Evolutionary conservation across 1,140 invertebrate genomes (phyloP), one percentile per base, ranked within the genome.

Genomic region (Anastrepha obliqua): DNA sequence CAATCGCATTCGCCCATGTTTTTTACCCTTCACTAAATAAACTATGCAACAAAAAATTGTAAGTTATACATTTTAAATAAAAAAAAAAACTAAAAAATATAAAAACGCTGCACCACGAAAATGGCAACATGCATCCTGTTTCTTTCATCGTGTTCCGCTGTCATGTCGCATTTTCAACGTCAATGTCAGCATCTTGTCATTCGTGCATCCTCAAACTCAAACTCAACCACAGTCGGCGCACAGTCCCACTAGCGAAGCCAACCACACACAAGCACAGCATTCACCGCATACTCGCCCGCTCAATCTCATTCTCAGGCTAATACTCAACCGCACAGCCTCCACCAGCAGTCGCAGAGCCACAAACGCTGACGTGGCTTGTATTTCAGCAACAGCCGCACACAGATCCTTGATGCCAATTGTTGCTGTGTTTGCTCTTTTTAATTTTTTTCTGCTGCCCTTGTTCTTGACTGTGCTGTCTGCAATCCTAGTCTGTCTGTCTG

Each of bases 61-160:
- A 17, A 13, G 17, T n/a, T 42, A 39, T 74, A 70, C 62, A 87
- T 67, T 86, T 65, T 20, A 47, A 58, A 59, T 13, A 58, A 85
- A 86, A 65, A 3, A 86, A 70, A 88, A 59, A 20, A 67, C 39
- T 55, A 44, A 64, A 64, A 64, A 65, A 39, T 17, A 3, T 74
- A 20, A 88, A 58, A 88, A 29, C 86, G 55, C 6, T 55, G 47
- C 85, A 86, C n/a, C 58, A 64, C 70, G 44, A 86, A 88, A 88
- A 88, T 64, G 81, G 42, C 29, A 85, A 85, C 58, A 85, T 67
- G 87, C 85, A 62, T 87, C 86, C 85, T 58, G 85, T 55, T 86
- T 87, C 88, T 87, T 88, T 89, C 67, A 87, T 87, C 87, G 86
- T 89, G 86, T 87, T 86, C 88, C 88, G 88, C 88, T 89, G 88